Conservation (phyloP, 2,888 invertebrate genomes). For the Deroplatys truncata region DNA sequence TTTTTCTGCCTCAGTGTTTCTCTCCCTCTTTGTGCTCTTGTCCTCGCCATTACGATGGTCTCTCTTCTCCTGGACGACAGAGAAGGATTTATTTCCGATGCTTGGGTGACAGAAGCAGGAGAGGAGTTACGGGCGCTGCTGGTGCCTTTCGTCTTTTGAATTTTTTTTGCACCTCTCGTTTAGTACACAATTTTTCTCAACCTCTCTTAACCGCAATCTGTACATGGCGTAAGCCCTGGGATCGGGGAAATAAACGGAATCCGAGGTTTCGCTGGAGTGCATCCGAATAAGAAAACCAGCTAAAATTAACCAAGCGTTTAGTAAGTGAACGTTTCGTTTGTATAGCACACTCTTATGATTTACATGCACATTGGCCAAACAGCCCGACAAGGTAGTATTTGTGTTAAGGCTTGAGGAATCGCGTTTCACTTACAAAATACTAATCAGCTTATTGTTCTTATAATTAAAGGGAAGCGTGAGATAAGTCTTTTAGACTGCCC, state of each 20-base stretch:
- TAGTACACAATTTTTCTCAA: background rate
- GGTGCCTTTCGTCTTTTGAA: background rate
- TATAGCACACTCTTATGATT: no score
- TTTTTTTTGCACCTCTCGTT: background rate
- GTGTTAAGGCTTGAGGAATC: no score
- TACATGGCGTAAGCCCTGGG: background rate
- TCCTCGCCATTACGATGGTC: background rate
- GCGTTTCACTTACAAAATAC: no score
- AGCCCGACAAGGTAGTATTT: no score
- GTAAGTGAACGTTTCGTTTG: no score
- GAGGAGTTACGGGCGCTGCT: background rate
- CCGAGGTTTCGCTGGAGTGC: background rate
- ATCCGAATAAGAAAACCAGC: no score
- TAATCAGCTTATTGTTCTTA: no score
- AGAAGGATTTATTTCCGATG: conserved; percentile 3
- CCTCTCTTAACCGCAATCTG: background rate
- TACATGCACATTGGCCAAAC: no score
- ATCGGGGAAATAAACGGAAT: background rate
- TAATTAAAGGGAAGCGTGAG: no score
- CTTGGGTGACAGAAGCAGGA: background rate
- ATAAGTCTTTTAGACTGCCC: no score
- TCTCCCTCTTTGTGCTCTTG: background rate
- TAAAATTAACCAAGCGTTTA: no score
- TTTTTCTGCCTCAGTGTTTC: background rate
- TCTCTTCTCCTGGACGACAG: background rate